phyloP scores from a whole-genome alignment of 2,113 vertebrate genomes.

The Nipponia nippon region DNA sequence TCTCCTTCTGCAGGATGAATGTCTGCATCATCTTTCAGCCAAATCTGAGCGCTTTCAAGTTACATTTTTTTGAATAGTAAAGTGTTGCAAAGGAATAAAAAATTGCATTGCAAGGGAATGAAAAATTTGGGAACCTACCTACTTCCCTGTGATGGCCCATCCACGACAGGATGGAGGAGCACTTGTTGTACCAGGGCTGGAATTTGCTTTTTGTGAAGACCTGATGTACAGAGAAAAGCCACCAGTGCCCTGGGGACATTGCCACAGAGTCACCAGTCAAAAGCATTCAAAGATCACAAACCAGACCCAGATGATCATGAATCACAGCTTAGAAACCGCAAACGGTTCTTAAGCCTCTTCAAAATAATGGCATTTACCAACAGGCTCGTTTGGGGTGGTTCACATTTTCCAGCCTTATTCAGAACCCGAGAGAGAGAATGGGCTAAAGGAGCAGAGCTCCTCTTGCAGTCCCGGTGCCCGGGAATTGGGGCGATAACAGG shows the following conservation, averaged over 20 bases:
- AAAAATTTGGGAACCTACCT: background rate
- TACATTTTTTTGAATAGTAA: background rate
- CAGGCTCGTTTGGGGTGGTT: background rate
- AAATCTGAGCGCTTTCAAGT: background rate
- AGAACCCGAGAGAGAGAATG: background rate
- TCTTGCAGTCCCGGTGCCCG: accelerated
- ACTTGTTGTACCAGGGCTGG: background rate
- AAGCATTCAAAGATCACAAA: background rate
- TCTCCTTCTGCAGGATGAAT: background rate
- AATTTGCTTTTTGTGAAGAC: background rate
- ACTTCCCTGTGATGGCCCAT: background rate
- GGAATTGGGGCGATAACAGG: background rate
- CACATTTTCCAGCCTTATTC: background rate
- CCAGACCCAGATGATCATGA: background rate
- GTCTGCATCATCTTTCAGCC: background rate
- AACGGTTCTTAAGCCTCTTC: background rate
- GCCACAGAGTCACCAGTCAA: background rate
- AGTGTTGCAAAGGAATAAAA: background rate
- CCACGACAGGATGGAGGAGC: background rate
- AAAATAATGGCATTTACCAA: background rate
- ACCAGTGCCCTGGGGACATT: background rate
- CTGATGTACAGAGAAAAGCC: background rate
- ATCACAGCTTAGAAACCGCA: background rate
- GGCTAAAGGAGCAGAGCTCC: background rate
- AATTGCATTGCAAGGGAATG: background rate